Percentiles rank a stretch among this genome's conserved stretches.
Conservation (phyloP, 2,113 vertebrate species). For the Oophaga pumilio region DNA sequence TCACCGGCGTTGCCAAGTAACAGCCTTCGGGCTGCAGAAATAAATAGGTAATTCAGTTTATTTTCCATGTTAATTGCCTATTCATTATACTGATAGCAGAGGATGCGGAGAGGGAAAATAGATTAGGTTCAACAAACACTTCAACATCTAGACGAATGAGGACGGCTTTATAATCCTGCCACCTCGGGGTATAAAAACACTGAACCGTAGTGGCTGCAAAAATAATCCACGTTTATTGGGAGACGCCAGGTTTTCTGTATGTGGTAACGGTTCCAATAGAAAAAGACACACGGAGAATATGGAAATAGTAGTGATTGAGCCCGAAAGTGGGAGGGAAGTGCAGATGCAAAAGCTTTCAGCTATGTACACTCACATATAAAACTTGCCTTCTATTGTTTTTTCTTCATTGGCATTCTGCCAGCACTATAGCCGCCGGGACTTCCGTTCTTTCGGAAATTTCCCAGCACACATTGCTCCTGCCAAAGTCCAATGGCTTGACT, state of each 20-base stretch:
- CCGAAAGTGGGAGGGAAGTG: neutral
- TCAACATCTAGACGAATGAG: conserved; percentile 27
- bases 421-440: no score
- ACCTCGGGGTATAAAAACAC: conserved; percentile 17
- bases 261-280: neutral
- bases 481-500: no score
- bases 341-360: neutral
- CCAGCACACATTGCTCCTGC: no score
- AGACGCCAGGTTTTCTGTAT: neutral
- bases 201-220: neutral
- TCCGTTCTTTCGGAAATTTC: no score
- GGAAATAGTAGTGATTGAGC: neutral
- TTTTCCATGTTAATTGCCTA: conserved; percentile 47
- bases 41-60: conserved; percentile 43
- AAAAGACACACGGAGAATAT: neutral
- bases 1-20: conserved; percentile 49
- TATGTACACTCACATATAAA: neutral
- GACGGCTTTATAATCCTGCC: conserved; percentile 1
- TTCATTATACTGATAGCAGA: conserved; percentile 41
- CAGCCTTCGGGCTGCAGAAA: conserved; percentile 9
- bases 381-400: no score
- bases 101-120: conserved; percentile 18
- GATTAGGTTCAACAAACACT: conserved; percentile 44
- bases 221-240: neutral
- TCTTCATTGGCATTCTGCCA: neutral